These are phyloP conservation scores for Volucella bombylans DNA, from an alignment of 2,888 invertebrate genomes.

Conservation along the genomic window DNA sequence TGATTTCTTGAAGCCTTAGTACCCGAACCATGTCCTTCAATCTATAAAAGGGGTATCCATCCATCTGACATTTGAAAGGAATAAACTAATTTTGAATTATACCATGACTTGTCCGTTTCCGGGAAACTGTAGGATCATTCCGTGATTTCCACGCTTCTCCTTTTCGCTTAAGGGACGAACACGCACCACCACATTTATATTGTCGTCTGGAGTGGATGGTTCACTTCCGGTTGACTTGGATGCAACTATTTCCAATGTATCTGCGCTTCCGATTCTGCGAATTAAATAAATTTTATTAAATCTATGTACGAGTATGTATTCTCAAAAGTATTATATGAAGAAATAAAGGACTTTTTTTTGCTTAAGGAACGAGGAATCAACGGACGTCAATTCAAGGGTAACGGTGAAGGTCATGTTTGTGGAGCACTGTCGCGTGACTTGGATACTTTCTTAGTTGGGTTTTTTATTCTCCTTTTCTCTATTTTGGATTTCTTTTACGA, in stretches of 20 bases:
- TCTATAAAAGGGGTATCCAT: slow-evolving; percentile 78
- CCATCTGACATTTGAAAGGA: background rate
- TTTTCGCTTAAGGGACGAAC: slow-evolving; percentile 91
- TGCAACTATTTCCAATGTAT: slow-evolving; percentile 81
- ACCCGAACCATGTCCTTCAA: slow-evolving; percentile 83
- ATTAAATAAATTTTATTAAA: background rate
- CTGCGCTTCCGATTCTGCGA: slow-evolving; percentile 81
- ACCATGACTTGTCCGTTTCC: slow-evolving; percentile 92
- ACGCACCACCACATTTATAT: slow-evolving; percentile 93
- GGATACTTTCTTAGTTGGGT: slow-evolving; percentile 7
- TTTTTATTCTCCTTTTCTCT: background rate
- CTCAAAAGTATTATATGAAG: background rate
- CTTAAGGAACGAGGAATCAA: background rate
- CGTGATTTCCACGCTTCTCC: slow-evolving; percentile 88
- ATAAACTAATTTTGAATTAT: slow-evolving; percentile 43
- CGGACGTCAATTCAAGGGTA: slow-evolving; percentile 30
- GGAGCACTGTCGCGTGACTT: slow-evolving; percentile 57
- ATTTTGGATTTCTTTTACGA: slow-evolving; percentile 29
- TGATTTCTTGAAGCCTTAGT: slow-evolving; percentile 84
- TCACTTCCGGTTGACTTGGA: slow-evolving; percentile 82
- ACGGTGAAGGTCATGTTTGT: slow-evolving; percentile 61
- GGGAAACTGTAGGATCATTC: slow-evolving; percentile 90
- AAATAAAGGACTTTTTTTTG: background rate
- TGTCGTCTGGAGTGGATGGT: slow-evolving; percentile 86
- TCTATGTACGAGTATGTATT: background rate